Conservation (phyloP, 1,140 invertebrate genomes). For the Trinorchestia longiramus region DNA sequence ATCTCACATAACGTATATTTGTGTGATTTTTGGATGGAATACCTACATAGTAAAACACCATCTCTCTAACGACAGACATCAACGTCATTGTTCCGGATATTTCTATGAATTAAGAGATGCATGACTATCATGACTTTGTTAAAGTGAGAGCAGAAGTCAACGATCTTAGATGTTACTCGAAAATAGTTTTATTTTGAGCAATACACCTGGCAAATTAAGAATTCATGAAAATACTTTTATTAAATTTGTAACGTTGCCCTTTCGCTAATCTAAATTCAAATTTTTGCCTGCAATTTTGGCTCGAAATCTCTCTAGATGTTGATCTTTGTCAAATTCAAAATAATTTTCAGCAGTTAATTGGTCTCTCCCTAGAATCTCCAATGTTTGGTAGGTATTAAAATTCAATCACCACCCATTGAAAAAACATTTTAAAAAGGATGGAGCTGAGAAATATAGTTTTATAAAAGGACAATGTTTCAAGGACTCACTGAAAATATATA, state of each 20-base stretch:
- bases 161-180: too few species aligned
- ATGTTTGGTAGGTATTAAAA: too few species aligned
- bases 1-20: not conserved
- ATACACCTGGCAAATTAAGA: not conserved
- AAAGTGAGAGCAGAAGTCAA: not conserved
- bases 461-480: too few species aligned
- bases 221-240: not conserved
- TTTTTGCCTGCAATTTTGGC: not conserved
- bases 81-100: not conserved
- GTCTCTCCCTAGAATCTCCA: too few species aligned
- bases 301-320: too few species aligned
- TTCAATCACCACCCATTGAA: too few species aligned
- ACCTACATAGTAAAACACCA: not conserved
- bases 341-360: too few species aligned
- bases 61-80: not conserved
- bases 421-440: too few species aligned
- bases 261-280: not conserved
- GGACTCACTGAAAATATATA: too few species aligned
- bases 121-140: not conserved
- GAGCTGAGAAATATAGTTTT: too few species aligned
- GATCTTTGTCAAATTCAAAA: too few species aligned
- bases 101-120: not conserved
- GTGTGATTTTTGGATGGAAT: not conserved
- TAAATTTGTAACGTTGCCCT: not conserved
- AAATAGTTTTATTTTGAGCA: not conserved